A percentile compares a stretch with the other conserved stretches of the same genome.
Conservation (phyloP, 2,888 invertebrate genomes). For the Phrixothrix hirtus region DNA sequence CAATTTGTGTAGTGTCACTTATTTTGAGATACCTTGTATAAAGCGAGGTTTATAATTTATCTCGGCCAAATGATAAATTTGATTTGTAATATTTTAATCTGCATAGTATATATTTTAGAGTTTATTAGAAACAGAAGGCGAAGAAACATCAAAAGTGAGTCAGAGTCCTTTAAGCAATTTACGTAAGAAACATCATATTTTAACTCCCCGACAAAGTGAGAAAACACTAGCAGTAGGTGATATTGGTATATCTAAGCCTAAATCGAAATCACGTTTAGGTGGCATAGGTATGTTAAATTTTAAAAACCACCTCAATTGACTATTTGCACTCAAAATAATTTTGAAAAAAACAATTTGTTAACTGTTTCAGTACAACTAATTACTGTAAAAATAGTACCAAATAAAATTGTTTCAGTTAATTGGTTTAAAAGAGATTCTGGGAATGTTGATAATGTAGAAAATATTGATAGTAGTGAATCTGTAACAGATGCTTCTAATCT, state of each 20-base stretch:
- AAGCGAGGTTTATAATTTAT: too few relatives aligned
- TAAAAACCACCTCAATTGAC: too few relatives aligned
- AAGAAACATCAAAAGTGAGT: conserved; percentile 72
- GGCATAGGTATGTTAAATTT: conserved; percentile 72
- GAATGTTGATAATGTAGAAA: conserved; percentile 55
- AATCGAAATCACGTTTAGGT: conserved; percentile 65
- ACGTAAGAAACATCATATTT: conserved; percentile 72
- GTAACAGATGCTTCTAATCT: conserved; percentile 59
- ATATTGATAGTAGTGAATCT: conserved; percentile 61
- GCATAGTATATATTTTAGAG: conserved; percentile 63
- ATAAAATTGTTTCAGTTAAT: conserved; percentile 53
- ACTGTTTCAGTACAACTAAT: too few relatives aligned
- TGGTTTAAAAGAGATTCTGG: conserved; percentile 63
- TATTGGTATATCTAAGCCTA: conserved; percentile 57
- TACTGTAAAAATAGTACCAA: too few relatives aligned
- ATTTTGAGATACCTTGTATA: too few relatives aligned
- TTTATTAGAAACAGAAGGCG: conserved; percentile 77
- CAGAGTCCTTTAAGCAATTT: conserved; percentile 79
- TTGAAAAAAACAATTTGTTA: too few relatives aligned
- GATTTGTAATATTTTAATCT: too few relatives aligned
- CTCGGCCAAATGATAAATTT: too few relatives aligned
- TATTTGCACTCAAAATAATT: too few relatives aligned
- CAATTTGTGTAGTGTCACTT: too few relatives aligned
- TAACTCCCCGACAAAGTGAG: conserved; percentile 85
- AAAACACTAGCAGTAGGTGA: conserved; percentile 68